These are phyloP conservation scores for Brachionus sp. DNA, from an alignment of 1,140 invertebrate genomes.

Conservation along the genomic window DNA sequence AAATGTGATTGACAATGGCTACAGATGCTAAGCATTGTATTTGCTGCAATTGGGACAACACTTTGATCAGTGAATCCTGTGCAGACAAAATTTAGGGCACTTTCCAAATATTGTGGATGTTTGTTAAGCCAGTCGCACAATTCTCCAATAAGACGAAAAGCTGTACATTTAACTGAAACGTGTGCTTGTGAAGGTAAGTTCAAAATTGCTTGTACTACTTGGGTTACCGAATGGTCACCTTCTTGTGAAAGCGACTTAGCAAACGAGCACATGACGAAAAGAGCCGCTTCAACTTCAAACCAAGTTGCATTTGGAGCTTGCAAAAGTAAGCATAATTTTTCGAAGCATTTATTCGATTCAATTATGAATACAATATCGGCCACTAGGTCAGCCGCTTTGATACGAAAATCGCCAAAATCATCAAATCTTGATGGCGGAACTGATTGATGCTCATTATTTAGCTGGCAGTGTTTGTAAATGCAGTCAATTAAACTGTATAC, in stretches of 20 bases:
- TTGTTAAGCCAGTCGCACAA: constrained; percentile 89
- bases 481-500: constrained; percentile 80
- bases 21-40: constrained; percentile 69
- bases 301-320: constrained; percentile 66
- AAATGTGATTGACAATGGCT: constrained; percentile 74
- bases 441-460: constrained; percentile 73
- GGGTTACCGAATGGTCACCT: constrained; percentile 83
- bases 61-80: constrained; percentile 61
- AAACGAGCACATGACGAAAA: constrained; percentile 91
- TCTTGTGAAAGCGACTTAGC: constrained; percentile 89
- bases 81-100: constrained; percentile 35
- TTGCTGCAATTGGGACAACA: constrained; percentile 73
- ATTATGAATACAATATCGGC: constrained; percentile 97
- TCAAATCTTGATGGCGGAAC: constrained; percentile 73
- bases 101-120: constrained; percentile 71
- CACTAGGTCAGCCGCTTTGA: constrained; percentile 83
- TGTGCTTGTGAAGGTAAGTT: constrained; percentile 78
- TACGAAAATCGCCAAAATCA: constrained; percentile 80
- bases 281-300: constrained; percentile 86
- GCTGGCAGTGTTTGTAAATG: constrained; percentile 78
- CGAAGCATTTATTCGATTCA: constrained; percentile 82
- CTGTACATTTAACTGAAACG: constrained; percentile 80
- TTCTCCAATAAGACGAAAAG: constrained; percentile 81
- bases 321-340: constrained; percentile 68
- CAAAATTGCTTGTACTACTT: constrained; percentile 84